Conservation (phyloP, 2,797 vertebrate species). For the Pogonophryne albipinna region DNA sequence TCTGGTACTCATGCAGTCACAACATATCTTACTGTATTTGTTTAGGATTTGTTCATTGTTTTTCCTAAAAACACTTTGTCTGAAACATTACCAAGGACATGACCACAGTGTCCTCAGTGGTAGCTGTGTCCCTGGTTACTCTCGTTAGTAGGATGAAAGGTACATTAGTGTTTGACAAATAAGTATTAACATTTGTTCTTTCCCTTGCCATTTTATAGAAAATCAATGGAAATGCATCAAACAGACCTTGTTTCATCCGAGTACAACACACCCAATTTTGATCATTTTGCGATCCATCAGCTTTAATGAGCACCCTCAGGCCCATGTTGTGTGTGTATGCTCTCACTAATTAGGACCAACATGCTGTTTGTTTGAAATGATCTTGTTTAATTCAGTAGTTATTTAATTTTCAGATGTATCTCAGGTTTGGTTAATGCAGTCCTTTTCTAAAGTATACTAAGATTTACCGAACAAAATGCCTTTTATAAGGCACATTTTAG, state of each 20-base stretch:
- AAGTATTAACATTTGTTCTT: not conserved
- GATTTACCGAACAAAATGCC: no score
- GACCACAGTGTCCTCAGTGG: not conserved
- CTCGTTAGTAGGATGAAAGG: not conserved
- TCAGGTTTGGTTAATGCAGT: not conserved
- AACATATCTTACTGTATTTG: not conserved
- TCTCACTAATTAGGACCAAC: constrained; percentile 13
- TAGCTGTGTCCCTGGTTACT: no score
- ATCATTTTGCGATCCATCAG: constrained; percentile 18
- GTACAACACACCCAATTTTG: not conserved
- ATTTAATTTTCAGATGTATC: constrained; percentile 4
- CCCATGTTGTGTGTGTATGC: constrained; percentile 2
- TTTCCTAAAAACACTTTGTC: not conserved
- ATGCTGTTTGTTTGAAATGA: constrained; percentile 1
- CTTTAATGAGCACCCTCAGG: constrained; percentile 33
- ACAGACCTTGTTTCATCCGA: not conserved
- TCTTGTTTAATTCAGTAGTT: constrained; percentile 3
- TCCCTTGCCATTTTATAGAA: not conserved
- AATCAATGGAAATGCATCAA: not conserved
- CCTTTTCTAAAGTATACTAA: not conserved
- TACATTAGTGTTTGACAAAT: not conserved
- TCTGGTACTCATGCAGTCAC: not conserved
- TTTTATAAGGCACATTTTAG: no score
- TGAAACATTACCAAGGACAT: not conserved
- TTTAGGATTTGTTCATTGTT: no score